A percentile compares a stretch with the other conserved stretches of the same genome.
Evolutionary conservation across 2,888 invertebrate species (phyloP).

Genomic region (Pristionchus mayeri): DNA sequence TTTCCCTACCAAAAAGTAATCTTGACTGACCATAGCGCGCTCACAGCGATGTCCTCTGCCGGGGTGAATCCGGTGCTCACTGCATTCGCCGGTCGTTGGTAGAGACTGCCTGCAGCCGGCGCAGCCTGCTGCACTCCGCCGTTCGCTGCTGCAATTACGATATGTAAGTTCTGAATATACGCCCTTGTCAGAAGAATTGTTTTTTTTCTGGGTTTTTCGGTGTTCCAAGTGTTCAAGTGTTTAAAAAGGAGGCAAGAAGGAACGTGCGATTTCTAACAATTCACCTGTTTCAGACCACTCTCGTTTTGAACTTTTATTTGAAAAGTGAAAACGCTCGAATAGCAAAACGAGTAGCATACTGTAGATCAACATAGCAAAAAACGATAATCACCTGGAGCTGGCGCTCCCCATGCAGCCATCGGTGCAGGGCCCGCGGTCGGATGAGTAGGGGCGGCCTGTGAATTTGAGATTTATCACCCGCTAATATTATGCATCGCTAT

Average conservation of each 20-base stretch:
- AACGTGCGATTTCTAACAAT: too few species aligned
- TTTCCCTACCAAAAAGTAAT: neutral
- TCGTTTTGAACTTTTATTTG: too few species aligned
- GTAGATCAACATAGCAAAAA: too few species aligned
- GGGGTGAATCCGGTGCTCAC: constrained; percentile 45
- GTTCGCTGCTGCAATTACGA: neutral
- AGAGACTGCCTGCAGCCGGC: constrained; percentile 4
- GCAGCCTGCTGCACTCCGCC: neutral
- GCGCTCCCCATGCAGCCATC: constrained; percentile 25
- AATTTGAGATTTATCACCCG: neutral
- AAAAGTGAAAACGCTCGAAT: too few species aligned
- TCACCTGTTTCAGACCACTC: too few species aligned
- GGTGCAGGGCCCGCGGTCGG: neutral
- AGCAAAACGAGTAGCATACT: too few species aligned
- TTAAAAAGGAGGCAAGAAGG: too few species aligned
- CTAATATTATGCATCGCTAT: neutral
- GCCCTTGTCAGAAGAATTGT: too few species aligned
- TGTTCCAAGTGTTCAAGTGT: too few species aligned
- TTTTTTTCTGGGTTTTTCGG: too few species aligned
- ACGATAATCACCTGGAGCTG: neutral
- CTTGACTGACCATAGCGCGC: constrained; percentile 6
- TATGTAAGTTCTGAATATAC: too few species aligned
- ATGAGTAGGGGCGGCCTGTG: constrained; percentile 6
- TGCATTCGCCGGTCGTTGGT: constrained; percentile 28
- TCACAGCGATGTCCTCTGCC: neutral